phyloP scores from a whole-genome alignment of 2,113 vertebrate species.

The Australoheros scitulus region DNA sequence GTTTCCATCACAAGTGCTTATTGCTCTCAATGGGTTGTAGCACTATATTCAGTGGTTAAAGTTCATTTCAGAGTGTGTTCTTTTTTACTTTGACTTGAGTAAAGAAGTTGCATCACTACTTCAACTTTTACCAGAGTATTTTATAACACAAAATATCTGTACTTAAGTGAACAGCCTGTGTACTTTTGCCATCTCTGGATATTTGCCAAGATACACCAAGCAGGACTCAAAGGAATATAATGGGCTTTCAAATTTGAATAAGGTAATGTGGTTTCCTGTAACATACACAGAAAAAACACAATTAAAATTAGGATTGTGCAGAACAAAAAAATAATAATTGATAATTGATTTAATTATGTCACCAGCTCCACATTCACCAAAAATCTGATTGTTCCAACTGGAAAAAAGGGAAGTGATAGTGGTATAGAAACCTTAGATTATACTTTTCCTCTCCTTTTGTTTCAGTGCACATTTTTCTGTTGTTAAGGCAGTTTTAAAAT shows the following conservation, averaged over 20 bases:
- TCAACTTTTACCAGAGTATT: not conserved
- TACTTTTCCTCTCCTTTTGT: constrained; percentile 8
- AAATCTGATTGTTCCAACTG: not conserved
- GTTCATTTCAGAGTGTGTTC: not conserved
- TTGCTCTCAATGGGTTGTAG: not conserved
- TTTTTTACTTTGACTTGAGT: not conserved
- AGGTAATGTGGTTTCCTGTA: too few species aligned
- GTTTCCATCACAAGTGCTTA: not conserved
- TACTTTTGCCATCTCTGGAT: not conserved
- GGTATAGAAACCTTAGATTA: not conserved
- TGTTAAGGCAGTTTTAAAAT: constrained; percentile 30
- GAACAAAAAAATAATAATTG: not conserved
- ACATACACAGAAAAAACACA: not conserved
- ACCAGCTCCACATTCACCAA: too few species aligned
- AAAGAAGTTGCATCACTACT: not conserved
- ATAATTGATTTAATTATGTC: not conserved
- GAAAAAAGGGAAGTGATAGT: not conserved
- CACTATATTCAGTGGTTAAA: not conserved
- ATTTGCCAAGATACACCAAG: rapidly evolving
- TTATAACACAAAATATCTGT: not conserved
- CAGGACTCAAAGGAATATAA: not conserved
- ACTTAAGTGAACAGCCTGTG: not conserved
- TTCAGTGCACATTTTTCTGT: constrained; percentile 31
- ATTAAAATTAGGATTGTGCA: not conserved
- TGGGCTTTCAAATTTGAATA: not conserved